Evolutionary conservation across 2,113 vertebrate genomes (phyloP).

Genomic region (Laticauda laticaudata): DNA sequence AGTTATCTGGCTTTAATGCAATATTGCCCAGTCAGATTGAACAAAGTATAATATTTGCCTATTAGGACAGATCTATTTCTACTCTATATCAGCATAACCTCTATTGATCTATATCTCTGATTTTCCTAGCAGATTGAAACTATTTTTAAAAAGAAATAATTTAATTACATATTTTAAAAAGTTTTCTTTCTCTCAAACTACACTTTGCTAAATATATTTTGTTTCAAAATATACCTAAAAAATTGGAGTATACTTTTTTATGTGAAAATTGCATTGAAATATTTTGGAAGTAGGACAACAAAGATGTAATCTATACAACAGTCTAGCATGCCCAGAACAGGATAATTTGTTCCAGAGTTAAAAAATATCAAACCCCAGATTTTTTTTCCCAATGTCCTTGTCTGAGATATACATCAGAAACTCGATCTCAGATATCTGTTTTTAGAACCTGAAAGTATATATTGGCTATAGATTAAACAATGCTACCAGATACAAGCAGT

Average conservation of each 20-base stretch:
- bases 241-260: background rate
- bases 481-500: background rate
- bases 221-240: background rate
- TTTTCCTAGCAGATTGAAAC: background rate
- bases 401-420: background rate
- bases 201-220: background rate
- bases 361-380: background rate
- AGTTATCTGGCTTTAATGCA: no score
- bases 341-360: background rate
- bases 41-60: background rate
- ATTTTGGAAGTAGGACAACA: background rate
- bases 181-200: background rate
- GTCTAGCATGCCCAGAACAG: background rate
- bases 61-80: background rate
- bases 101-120: background rate
- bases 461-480: background rate
- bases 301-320: background rate
- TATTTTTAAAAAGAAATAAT: background rate
- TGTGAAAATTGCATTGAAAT: background rate
- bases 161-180: background rate
- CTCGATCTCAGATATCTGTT: background rate
- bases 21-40: background rate
- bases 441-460: background rate
- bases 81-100: background rate
- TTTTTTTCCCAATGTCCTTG: background rate